Percentiles rank a stretch among this genome's conserved stretches.
These are phyloP conservation scores for Drosophila sechellia DNA, from an alignment of 1,140 invertebrate genomes.

Conservation along the genomic window DNA sequence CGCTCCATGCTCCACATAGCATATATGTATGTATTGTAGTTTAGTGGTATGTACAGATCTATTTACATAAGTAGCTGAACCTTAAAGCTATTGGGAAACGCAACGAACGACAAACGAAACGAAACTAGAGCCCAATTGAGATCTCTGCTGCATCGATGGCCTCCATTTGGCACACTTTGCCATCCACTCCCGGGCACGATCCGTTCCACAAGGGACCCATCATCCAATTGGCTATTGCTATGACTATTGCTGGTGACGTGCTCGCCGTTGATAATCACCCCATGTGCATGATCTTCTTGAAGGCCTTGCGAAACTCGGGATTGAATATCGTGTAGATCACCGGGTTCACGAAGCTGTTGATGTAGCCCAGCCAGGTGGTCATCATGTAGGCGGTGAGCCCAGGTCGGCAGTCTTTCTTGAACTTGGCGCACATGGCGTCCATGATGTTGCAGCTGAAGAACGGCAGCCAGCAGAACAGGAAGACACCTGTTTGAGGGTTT, in stretches of 20 bases:
- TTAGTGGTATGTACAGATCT: conserved; percentile 49
- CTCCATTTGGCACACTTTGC: conserved; percentile 58
- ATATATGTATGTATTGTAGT: background rate
- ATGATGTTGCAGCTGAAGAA: conserved; percentile 99
- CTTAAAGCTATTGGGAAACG: conserved; percentile 20
- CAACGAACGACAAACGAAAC: conserved; percentile 32
- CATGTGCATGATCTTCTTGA: conserved; percentile 95
- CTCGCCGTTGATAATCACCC: conserved; percentile 81
- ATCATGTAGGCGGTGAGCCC: conserved; percentile 96
- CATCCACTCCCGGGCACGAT: background rate
- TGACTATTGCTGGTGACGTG: conserved; percentile 1
- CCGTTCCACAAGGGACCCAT: background rate
- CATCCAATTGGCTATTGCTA: background rate
- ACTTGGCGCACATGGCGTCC: conserved; percentile 96
- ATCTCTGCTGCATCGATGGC: conserved; percentile 23
- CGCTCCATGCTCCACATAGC: background rate
- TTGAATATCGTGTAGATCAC: conserved; percentile 99
- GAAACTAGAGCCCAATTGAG: conserved; percentile 47
- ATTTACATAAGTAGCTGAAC: conserved; percentile 51
- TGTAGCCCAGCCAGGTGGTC: conserved; percentile 99
- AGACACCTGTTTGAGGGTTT: conserved; percentile 88
- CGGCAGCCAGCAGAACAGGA: conserved; percentile 99
- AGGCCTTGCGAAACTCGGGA: conserved; percentile 99
- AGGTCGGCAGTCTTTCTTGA: conserved; percentile 91
- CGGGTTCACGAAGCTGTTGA: conserved; percentile 99